Conservation (phyloP, 2,888 invertebrate genomes). For the Lypha dubia region DNA sequence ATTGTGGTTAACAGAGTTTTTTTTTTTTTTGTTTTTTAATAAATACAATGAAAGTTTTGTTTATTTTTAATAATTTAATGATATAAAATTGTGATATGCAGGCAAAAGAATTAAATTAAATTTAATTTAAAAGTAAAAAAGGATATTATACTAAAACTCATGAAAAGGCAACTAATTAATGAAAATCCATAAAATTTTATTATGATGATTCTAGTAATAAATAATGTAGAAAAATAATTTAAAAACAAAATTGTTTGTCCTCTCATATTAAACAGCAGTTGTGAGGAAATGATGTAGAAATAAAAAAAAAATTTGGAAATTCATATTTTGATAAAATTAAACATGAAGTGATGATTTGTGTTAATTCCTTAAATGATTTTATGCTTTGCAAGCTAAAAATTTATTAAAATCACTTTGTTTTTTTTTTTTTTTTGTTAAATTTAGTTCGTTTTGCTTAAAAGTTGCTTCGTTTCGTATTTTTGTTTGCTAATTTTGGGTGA, state of each 20-base stretch:
- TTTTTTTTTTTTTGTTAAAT: too few species aligned
- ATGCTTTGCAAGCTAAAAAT: conserved; percentile 4
- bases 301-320: not conserved
- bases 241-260: conserved; percentile 3
- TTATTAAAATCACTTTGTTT: conserved; percentile 47
- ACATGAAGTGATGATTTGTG: conserved; percentile 42
- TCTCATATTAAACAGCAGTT: not conserved
- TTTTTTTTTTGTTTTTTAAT: conserved; percentile 46
- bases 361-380: not conserved
- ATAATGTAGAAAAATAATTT: conserved; percentile 1
- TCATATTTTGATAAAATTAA: not conserved
- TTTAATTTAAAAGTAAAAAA: conserved; percentile 22
- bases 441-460: not conserved
- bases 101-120: conserved; percentile 42
- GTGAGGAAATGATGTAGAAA: not conserved
- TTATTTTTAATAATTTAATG: too few species aligned
- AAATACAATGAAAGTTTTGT: conserved; percentile 55
- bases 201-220: not conserved
- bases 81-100: conserved; percentile 52
- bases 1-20: conserved; percentile 24
- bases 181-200: conserved; percentile 2
- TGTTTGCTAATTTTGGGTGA: conserved; percentile 73
- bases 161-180: conserved; percentile 33
- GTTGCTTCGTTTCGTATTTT: conserved; percentile 20
- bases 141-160: conserved; percentile 52